Conservation (phyloP, 1,140 invertebrate genomes). For the Euura lappo region DNA sequence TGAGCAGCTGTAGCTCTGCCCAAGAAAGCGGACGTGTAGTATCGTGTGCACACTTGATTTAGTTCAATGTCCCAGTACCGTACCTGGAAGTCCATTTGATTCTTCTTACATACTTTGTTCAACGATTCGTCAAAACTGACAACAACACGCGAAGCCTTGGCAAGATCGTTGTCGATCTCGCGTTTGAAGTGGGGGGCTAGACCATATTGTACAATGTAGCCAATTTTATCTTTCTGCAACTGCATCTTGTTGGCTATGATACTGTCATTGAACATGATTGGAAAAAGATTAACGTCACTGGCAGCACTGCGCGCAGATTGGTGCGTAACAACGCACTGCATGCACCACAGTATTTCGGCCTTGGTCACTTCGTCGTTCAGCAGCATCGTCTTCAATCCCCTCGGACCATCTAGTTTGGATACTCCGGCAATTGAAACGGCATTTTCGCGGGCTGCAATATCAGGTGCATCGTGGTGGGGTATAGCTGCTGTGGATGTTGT, state of each 20-base stretch:
- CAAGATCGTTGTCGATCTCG: slow-evolving; percentile 10
- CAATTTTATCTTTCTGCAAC: slow-evolving; percentile 17
- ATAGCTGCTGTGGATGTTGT: not conserved
- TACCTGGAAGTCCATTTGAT: slow-evolving; percentile 18
- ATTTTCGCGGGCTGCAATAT: not conserved
- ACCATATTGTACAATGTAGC: slow-evolving; percentile 15
- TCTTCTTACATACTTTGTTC: slow-evolving; percentile 16
- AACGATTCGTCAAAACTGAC: slow-evolving; percentile 1
- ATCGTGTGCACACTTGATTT: slow-evolving; percentile 18
- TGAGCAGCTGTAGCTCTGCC: slow-evolving; percentile 24
- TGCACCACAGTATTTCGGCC: slow-evolving; percentile 27
- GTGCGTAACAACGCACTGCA: slow-evolving; percentile 17
- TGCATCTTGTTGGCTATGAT: slow-evolving; percentile 14
- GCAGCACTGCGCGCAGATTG: slow-evolving; percentile 19
- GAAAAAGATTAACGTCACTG: slow-evolving; percentile 10
- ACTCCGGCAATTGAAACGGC: not conserved
- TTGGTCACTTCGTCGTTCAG: slow-evolving; percentile 23
- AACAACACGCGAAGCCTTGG: not conserved
- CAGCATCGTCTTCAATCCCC: not conserved
- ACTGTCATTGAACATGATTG: slow-evolving; percentile 19
- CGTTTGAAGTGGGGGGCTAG: slow-evolving; percentile 18
- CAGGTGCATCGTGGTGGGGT: not conserved
- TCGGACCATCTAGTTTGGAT: not conserved
- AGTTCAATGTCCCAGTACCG: slow-evolving; percentile 15
- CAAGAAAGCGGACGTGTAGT: slow-evolving; percentile 30